Conservation (phyloP, 2,113 vertebrate species). For the Clinocottus analis region DNA sequence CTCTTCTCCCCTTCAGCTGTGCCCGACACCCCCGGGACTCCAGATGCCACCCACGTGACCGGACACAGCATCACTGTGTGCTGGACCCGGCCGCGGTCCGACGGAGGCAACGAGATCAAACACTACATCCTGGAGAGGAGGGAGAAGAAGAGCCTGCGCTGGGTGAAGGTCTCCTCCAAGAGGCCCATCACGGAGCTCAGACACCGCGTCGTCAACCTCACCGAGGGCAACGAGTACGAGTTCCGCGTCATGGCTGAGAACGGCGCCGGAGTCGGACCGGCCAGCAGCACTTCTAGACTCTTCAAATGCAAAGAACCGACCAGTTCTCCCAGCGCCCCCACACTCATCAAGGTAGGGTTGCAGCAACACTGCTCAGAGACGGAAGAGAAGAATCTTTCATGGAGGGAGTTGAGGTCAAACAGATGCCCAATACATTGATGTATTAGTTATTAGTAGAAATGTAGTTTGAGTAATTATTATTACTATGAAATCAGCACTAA, state of each 20-base stretch:
- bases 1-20: conserved; percentile 84
- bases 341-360: conserved; percentile 90
- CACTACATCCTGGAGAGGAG: conserved; percentile 97
- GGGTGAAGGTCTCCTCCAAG: conserved; percentile 97
- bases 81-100: conserved; percentile 93
- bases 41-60: conserved; percentile 93
- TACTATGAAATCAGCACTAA: not conserved
- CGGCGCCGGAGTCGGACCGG: conserved; percentile 90
- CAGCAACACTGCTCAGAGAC: not conserved
- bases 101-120: conserved; percentile 97
- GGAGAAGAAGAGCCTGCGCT: conserved; percentile 96
- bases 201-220: conserved; percentile 91
- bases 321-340: conserved; percentile 91
- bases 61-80: conserved; percentile 94
- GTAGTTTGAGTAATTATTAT: not conserved
- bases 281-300: conserved; percentile 92
- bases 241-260: conserved; percentile 99
- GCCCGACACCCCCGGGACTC: conserved; percentile 94
- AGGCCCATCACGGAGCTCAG: conserved; percentile 93
- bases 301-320: conserved; percentile 97
- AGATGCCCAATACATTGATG: too few species aligned
- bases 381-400: not conserved
- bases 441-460: not conserved
- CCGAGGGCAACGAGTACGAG: conserved; percentile 97
- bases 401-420: not conserved